A percentile compares a stretch with the other conserved stretches of the same genome.
phyloP scores from a whole-genome alignment of 2,888 invertebrate species.

The Tenthredo scrophulariae region DNA sequence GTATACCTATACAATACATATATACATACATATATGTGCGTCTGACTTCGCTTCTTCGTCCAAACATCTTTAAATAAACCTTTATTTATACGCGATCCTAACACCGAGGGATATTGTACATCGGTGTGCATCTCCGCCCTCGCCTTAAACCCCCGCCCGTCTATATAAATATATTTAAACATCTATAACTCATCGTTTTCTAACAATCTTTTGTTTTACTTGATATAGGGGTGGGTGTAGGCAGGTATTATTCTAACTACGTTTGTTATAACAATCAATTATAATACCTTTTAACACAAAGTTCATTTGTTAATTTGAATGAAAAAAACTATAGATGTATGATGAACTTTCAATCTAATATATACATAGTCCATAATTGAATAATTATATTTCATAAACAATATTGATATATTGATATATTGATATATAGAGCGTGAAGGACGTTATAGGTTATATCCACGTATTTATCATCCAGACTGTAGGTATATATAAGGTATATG shows the following conservation, averaged over 20 bases:
- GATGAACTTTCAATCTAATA: background rate
- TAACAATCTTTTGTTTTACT: too few species aligned
- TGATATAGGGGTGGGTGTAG: too few species aligned
- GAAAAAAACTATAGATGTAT: too few species aligned
- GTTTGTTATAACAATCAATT: too few species aligned
- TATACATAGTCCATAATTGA: background rate
- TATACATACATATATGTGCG: background rate
- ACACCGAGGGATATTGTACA: slow-evolving; percentile 48
- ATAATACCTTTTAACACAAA: too few species aligned
- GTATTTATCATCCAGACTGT: slow-evolving; percentile 16
- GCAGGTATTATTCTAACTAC: too few species aligned
- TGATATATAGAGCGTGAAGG: background rate
- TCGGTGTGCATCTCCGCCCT: background rate
- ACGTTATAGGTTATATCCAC: background rate
- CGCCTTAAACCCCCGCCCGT: background rate
- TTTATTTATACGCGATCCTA: slow-evolving; percentile 73
- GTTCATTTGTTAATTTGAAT: too few species aligned
- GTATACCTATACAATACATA: background rate
- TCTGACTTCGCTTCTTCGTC: slow-evolving; percentile 57
- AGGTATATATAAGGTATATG: background rate
- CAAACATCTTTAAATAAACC: slow-evolving; percentile 76
- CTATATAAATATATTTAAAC: background rate
- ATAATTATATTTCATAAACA: background rate
- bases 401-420: background rate
- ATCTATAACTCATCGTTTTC: background rate